Conservation (phyloP, 1,140 invertebrate species). For the Drosophila sp. region DNA sequence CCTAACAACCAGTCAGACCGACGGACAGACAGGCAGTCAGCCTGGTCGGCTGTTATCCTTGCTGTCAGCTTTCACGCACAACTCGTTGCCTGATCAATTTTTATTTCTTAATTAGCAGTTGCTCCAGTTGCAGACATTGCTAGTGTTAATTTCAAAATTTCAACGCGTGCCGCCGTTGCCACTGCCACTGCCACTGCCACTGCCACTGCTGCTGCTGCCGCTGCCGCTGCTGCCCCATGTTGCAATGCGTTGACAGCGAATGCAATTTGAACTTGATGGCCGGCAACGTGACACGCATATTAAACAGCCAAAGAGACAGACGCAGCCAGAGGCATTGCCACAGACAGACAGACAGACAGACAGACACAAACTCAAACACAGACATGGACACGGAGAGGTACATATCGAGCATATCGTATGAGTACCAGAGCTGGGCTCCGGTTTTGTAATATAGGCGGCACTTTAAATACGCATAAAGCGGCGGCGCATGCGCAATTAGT, state of each 20-base stretch:
- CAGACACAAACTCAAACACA: slow-evolving; percentile 23
- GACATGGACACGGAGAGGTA: background rate
- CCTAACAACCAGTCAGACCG: slow-evolving; percentile 32
- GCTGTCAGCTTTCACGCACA: slow-evolving; percentile 65
- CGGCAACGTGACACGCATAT: slow-evolving; percentile 82
- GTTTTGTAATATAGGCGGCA: slow-evolving; percentile 79
- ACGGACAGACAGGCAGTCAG: background rate
- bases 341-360: no score
- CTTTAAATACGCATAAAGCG: slow-evolving; percentile 80
- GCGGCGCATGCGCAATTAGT: slow-evolving; percentile 79
- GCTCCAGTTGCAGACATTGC: slow-evolving; percentile 60
- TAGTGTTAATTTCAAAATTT: slow-evolving; percentile 81
- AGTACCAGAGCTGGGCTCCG: slow-evolving; percentile 48
- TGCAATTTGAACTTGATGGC: slow-evolving; percentile 84
- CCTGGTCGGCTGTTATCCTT: slow-evolving; percentile 47
- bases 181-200: slow-evolving; percentile 11
- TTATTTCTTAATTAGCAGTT: slow-evolving; percentile 80
- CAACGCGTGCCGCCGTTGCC: slow-evolving; percentile 65
- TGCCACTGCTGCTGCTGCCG: slow-evolving; percentile 13
- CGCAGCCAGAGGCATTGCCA: slow-evolving; percentile 6
- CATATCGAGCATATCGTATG: no score
- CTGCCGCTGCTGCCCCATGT: slow-evolving; percentile 34
- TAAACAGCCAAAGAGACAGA: slow-evolving; percentile 57
- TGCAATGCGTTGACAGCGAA: slow-evolving; percentile 82
- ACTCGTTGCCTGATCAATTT: slow-evolving; percentile 59